A percentile compares a stretch with the other conserved stretches of the same genome.
phyloP scores from a whole-genome alignment of 1,140 invertebrate species.

The Bradysia coprophila region DNA sequence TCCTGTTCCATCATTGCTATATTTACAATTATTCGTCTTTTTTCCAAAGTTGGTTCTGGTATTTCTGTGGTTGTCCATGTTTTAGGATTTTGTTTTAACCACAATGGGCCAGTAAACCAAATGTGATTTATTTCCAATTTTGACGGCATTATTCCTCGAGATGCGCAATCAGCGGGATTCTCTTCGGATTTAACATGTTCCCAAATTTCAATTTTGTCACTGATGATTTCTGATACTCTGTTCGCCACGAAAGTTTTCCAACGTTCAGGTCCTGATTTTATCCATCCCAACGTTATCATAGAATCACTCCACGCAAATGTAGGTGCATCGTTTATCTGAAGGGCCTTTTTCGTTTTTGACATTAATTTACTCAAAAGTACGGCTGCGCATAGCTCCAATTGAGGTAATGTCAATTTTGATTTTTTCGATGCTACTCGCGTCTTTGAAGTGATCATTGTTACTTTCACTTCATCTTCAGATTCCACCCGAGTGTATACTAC shows the following conservation, averaged over 20 bases:
- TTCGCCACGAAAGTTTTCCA: constrained; percentile 18
- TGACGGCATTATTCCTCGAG: not conserved
- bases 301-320: constrained; percentile 23
- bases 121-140: not conserved
- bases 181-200: not conserved
- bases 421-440: constrained; percentile 16
- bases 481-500: constrained; percentile 15
- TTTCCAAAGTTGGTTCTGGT: too few relatives aligned
- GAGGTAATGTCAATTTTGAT: constrained; percentile 12
- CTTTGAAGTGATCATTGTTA: constrained; percentile 12
- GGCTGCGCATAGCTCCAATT: constrained; percentile 19
- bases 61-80: not conserved
- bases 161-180: not conserved
- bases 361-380: constrained; percentile 10
- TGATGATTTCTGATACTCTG: not conserved
- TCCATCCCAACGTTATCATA: constrained; percentile 22
- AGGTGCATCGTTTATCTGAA: constrained; percentile 10
- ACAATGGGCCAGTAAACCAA: not conserved
- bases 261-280: constrained; percentile 11
- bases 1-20: too few relatives aligned
- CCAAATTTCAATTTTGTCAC: not conserved
- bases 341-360: constrained; percentile 5
- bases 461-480: constrained; percentile 1
- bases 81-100: not conserved
- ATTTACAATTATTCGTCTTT: too few relatives aligned